Base-by-base conservation (phyloP, 2,797 vertebrate species). In the Coracias cyanogaster region DNA sequence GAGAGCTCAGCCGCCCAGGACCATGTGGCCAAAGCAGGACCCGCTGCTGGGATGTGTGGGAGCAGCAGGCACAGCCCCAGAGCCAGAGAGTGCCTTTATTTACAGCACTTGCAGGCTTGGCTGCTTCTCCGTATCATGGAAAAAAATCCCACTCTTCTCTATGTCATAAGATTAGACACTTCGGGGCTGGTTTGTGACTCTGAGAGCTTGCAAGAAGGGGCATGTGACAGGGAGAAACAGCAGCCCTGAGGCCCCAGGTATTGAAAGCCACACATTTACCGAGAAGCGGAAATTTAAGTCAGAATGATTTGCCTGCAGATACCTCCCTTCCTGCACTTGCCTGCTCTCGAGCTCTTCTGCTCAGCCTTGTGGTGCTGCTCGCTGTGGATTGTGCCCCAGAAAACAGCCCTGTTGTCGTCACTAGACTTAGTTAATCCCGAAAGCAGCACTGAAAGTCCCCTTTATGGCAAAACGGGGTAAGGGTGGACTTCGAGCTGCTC, bases 11-110 rank as follows among this genome's bases (percentile, higher is more conserved):
- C 51, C 2, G 5, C 60, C 26, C 2, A 0, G 45, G 52, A 54
- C 35, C 86, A 21, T 3, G 31, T 4, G 4, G 62, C 41, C 6
- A 1, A 48, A 49, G 46, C 71, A 86, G 82, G 60, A 29, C 24
- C 33, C 24, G 2, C 45, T 57, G 76, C 64, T 41, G 82, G 46
- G 82, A 24, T 45, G 79, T 82, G 82, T 1, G 2, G 82, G 70
- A 82, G 62, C 48, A 86, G 87, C 72, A 29, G 64, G 15, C 24
- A 6, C 70, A 26, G 84, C 71, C 35, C 61, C 7, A 1, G 9
- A 65, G 69, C 82, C 94, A 80, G 58, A 64, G 55, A 93, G 85
- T 78, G 86, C 37, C 73, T 95, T 93, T 89, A 96, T 94, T 94
- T 90, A 82, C 96, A 90, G 92, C 61, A n/a, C 65, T 93, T 24